A percentile compares a stretch with the other conserved stretches of the same genome.
Evolutionary conservation across 2,113 vertebrate genomes (phyloP).

Genomic region (Calidris pygmaea): DNA sequence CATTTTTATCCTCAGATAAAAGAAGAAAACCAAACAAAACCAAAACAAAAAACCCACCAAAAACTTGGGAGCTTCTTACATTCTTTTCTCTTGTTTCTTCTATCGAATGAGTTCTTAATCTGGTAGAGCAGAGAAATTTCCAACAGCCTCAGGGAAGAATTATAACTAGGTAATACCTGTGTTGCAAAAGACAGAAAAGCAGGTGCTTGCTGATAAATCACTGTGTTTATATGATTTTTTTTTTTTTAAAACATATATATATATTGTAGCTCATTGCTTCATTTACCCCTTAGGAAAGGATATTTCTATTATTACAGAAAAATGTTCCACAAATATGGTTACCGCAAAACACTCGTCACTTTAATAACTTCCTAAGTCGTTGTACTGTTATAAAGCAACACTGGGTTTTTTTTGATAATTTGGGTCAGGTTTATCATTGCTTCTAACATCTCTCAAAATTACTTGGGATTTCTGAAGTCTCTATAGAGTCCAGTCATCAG

Average conservation of each 20-base stretch:
- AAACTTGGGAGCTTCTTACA: neutral
- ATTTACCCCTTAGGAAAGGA: neutral
- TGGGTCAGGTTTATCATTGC: neutral
- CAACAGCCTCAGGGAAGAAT: neutral
- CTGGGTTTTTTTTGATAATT: neutral
- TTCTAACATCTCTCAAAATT: neutral
- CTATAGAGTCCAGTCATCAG: neutral
- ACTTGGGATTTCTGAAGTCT: neutral
- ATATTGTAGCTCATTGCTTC: neutral
- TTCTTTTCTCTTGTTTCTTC: neutral
- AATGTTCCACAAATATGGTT: neutral
- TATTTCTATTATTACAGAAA: neutral
- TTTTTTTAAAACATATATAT: neutral
- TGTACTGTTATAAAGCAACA: too few species aligned
- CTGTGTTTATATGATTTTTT: neutral
- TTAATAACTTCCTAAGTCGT: neutral
- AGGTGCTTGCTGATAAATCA: neutral
- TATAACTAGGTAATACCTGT: neutral
- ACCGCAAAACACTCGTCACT: neutral
- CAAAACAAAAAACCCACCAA: neutral
- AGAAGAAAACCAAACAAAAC: neutral
- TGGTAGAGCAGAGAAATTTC: neutral
- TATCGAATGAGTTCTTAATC: neutral
- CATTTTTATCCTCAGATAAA: neutral
- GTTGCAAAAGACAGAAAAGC: neutral